Base-by-base conservation (phyloP, 2,113 vertebrate genomes). In the Ictalurus punctatus region DNA sequence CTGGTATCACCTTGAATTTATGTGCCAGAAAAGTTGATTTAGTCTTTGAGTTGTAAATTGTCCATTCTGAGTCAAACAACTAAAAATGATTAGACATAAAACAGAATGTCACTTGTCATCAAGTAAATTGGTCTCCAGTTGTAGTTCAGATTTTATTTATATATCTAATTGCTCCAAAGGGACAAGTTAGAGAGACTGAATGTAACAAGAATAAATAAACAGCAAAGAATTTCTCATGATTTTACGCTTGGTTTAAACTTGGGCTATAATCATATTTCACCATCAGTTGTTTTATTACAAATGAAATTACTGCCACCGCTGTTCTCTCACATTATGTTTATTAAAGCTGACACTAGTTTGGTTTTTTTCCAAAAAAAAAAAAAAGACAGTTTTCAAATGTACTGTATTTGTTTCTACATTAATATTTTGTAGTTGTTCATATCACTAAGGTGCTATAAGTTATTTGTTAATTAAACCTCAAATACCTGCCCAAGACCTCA, bases 221-320 rank as follows among this genome's bases (percentile, higher is more conserved):
- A 13, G 23, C 21, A 69, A n/a, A 34, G 76, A 79, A 92, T 93
- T 89, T 91, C 86, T 93, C 86, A 82, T 91, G 90, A 89, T 90
- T 93, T 94, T 88, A 91, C 83, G 92, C 90, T 91, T 86, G 86
- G 92, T 92, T 91, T 92, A 94, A 93, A 94, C 91, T 94, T 90
- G 80, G 79, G 83, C 83, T 86, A 73, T 91, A 93, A 93, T 93
- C 69, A 52, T n/a, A 52, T 52, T 54, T 79, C 76, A 6, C 44
- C 4, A n/a, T 79, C 44, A 78, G 23, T n/a, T 78, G 40, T 52
- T 44, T 76, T 44, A 78, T 27, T 52, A 27, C 44, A 52, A 78
- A 78, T 27, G 2, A 52, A n/a, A 76, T 48, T n/a, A 48, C 44
- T n/a, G 76, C 25, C 23, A 52, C 23, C 25, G n/a, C 23, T 79